Conservation (phyloP, 1,140 invertebrate genomes). For the Eumeta japonica region DNA sequence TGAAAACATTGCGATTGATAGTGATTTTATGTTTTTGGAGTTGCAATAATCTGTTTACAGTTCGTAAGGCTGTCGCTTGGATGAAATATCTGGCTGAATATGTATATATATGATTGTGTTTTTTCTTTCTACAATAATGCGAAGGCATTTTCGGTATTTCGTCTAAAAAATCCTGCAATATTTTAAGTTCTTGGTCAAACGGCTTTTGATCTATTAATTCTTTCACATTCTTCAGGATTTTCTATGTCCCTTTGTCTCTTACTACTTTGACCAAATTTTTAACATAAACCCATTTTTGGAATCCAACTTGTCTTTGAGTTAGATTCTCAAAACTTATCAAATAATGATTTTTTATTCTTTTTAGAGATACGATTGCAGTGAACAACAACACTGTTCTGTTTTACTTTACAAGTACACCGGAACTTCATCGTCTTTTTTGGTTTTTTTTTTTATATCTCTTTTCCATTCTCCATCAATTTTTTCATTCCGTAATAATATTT, state of each 20-base stretch:
- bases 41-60: neutral
- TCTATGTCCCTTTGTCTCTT: neutral
- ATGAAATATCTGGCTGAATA: neutral
- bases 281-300: neutral
- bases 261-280: conserved; percentile 1
- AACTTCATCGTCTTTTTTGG: neutral
- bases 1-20: neutral
- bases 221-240: neutral
- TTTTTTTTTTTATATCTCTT: neutral
- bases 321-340: conserved; percentile 1
- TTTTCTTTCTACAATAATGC: conserved; percentile 1
- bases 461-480: neutral
- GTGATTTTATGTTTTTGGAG: neutral
- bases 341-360: neutral
- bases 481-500: neutral
- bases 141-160: neutral
- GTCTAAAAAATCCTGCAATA: neutral
- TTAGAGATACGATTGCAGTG: neutral
- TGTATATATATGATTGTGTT: neutral
- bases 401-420: neutral
- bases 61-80: neutral
- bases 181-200: neutral
- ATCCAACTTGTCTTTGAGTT: no score
- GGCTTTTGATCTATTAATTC: neutral
- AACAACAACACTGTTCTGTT: neutral